Evolutionary conservation across 2,113 vertebrate species (phyloP).

Genomic region (Bambusicola thoracicus): DNA sequence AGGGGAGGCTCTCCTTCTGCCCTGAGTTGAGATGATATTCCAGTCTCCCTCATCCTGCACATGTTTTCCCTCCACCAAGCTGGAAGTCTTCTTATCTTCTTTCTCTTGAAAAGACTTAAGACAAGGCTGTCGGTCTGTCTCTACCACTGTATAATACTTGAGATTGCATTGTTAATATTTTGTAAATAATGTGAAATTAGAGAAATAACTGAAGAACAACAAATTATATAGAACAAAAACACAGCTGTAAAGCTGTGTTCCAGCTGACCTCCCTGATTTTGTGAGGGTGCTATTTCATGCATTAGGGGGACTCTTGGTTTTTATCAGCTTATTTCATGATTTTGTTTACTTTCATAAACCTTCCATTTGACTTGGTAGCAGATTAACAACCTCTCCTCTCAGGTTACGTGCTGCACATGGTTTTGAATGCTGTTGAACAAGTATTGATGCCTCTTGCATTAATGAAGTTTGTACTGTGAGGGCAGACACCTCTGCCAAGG

Average conservation of each 20-base stretch:
- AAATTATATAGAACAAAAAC: no score
- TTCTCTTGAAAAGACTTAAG: no score
- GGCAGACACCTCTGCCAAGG: constrained; percentile 15
- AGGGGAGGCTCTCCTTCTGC: no score
- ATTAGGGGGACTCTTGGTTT: background rate
- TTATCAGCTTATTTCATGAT: background rate
- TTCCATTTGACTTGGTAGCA: constrained; percentile 9
- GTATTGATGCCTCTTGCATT: constrained; percentile 8
- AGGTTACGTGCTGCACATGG: background rate
- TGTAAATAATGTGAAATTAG: no score
- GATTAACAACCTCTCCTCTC: background rate
- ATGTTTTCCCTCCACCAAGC: no score
- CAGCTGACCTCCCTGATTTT: background rate
- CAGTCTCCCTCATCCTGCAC: no score
- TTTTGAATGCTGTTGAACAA: constrained; percentile 42
- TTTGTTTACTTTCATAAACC: constrained; percentile 21
- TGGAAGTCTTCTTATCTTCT: no score
- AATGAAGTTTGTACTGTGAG: constrained; percentile 41
- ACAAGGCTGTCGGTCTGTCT: no score
- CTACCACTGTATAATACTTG: no score
- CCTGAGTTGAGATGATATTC: no score
- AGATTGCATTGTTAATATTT: no score
- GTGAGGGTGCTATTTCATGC: rapidly evolving
- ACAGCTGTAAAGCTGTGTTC: background rate
- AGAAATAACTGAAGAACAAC: no score